Conservation (phyloP, 30 jellyfish, hydroid and myxozoan genomes). For the Turritopsis rubra region DNA sequence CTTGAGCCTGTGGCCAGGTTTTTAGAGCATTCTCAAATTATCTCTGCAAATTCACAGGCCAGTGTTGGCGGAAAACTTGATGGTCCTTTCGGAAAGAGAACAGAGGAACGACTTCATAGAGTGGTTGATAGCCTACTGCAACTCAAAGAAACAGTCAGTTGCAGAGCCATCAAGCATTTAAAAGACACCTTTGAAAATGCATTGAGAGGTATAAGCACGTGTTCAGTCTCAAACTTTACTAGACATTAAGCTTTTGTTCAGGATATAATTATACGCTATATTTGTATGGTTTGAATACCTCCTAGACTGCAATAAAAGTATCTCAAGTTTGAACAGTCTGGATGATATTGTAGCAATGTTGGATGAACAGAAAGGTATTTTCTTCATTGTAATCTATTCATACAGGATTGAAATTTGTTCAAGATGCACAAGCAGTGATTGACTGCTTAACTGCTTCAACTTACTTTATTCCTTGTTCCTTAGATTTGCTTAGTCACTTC, state of each 20-base stretch:
- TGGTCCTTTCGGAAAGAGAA: slow-evolving; percentile 29
- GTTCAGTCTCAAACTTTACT: too few relatives aligned
- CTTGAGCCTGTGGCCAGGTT: slow-evolving; percentile 91
- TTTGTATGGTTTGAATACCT: too few relatives aligned
- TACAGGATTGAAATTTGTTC: neutral
- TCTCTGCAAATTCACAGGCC: slow-evolving; percentile 27
- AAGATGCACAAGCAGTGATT: neutral
- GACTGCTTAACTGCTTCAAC: neutral
- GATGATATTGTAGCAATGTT: slow-evolving; percentile 23
- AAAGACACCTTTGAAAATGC: slow-evolving; percentile 53
- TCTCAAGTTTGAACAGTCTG: slow-evolving; percentile 9
- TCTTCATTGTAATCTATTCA: neutral
- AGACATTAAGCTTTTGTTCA: too few relatives aligned
- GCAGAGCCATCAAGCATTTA: slow-evolving; percentile 61
- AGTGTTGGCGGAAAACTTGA: slow-evolving; percentile 28
- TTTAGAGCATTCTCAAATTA: slow-evolving; percentile 89
- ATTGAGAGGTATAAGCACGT: slow-evolving; percentile 7
- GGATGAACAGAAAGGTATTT: slow-evolving; percentile 27
- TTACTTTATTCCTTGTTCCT: neutral
- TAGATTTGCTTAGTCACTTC: slow-evolving; percentile 9
- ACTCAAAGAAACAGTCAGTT: slow-evolving; percentile 56
- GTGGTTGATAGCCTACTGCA: slow-evolving; percentile 76
- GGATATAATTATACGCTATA: neutral
- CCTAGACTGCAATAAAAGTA: neutral
- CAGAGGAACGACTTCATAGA: slow-evolving; percentile 64